These are phyloP conservation scores for Caenorhabditis virilis DNA, from an alignment of 2,888 invertebrate species.

Conservation along the genomic window DNA sequence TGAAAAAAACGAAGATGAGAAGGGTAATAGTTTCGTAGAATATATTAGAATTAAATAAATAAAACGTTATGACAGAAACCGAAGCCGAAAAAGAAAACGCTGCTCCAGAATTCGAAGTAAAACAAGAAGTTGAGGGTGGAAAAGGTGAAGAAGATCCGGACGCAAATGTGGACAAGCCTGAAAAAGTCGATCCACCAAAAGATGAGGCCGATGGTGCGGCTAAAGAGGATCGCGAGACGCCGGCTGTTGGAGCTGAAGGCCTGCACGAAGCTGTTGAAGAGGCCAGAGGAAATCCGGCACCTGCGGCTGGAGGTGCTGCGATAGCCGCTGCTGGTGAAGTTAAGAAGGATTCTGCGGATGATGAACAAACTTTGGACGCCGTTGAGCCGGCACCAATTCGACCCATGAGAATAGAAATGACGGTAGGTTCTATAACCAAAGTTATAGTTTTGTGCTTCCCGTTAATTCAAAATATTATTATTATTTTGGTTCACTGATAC, in stretches of 20 bases:
- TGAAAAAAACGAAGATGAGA: constrained; percentile 12
- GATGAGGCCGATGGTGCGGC: constrained; percentile 40
- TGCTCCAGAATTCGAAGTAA: constrained; percentile 33
- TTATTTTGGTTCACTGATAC: too few relatives aligned
- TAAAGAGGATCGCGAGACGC: constrained; percentile 36
- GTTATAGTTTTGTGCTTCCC: too few relatives aligned
- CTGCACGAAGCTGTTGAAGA: constrained; percentile 39
- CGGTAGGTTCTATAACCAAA: too few relatives aligned
- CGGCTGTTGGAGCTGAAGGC: constrained; percentile 30
- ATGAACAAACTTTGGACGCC: constrained; percentile 29
- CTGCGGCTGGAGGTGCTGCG: constrained; percentile 11
- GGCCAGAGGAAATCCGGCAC: constrained; percentile 33
- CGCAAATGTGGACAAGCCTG: constrained; percentile 37
- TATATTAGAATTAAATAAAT: too few relatives aligned
- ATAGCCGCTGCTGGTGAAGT: constrained; percentile 12
- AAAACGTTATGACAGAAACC: too few relatives aligned
- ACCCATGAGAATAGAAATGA: constrained; percentile 17
- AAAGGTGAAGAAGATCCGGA: constrained; percentile 42
- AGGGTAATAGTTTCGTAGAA: too few relatives aligned
- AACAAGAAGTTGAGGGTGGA: constrained; percentile 39
- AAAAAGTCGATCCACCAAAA: constrained; percentile 34
- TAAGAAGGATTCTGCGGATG: constrained; percentile 31
- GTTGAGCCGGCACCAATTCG: constrained; percentile 15
- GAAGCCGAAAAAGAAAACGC: constrained; percentile 31
- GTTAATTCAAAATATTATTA: too few relatives aligned